A percentile compares a stretch with the other conserved stretches of the same genome.
Conservation (phyloP, 37 sponge, comb jelly and placozoan genomes). For the Lycopodina hypogea region DNA sequence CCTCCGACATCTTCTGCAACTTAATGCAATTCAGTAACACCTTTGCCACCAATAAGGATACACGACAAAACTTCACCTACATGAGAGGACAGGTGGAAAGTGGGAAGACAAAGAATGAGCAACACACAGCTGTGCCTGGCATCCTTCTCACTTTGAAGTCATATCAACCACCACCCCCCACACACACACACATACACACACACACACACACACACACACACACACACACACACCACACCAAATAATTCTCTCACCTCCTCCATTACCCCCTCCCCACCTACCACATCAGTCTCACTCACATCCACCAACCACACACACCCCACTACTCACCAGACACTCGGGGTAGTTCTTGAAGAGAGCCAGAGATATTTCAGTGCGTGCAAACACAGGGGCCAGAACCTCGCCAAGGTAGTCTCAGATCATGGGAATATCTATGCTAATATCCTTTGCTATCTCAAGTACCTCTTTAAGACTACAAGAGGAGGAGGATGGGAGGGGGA, state of each 20-base stretch:
- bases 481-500: not conserved
- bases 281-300: not conserved
- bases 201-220: too few relatives aligned
- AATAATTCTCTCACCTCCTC: too few relatives aligned
- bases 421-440: slow-evolving; percentile 66
- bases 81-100: not conserved
- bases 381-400: slow-evolving; percentile 27
- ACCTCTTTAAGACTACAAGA: slow-evolving; percentile 27
- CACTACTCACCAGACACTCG: slow-evolving; percentile 6
- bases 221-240: too few relatives aligned
- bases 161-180: too few relatives aligned
- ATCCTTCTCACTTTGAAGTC: too few relatives aligned
- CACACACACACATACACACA: too few relatives aligned
- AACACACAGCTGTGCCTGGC: too few relatives aligned
- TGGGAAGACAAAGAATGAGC: not conserved
- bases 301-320: not conserved
- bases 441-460: slow-evolving; percentile 70
- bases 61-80: slow-evolving; percentile 34
- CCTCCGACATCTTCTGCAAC: not conserved
- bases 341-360: not conserved
- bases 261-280: not conserved
- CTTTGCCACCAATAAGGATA: slow-evolving; percentile 33
- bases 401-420: slow-evolving; percentile 68
- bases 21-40: not conserved
- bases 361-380: slow-evolving; percentile 14